Conservation (phyloP, 92 coral and sea anemone genomes). For the Epizoanthus scotinus region DNA sequence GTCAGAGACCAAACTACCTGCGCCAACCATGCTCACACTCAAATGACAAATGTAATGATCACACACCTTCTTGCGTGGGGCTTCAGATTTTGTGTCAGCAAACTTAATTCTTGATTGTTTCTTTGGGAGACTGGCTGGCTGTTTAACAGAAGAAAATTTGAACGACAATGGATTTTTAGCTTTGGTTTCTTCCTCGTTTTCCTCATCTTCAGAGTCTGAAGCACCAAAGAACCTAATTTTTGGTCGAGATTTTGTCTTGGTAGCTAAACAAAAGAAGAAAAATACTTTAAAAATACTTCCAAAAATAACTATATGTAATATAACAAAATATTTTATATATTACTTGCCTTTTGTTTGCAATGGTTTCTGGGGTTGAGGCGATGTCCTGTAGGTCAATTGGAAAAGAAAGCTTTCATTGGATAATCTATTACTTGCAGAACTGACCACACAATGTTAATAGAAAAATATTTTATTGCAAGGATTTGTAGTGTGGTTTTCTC, state of each 20-base stretch:
- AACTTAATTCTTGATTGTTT: conserved; percentile 33
- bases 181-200: conserved; percentile 14
- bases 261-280: conserved; percentile 13
- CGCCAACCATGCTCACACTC: too few species aligned
- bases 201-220: conserved; percentile 49
- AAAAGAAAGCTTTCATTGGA: background rate
- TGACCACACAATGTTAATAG: too few species aligned
- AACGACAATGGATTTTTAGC: conserved; percentile 29
- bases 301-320: too few species aligned
- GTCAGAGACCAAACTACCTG: too few species aligned
- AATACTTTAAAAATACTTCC: too few species aligned
- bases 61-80: conserved; percentile 22
- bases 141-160: conserved; percentile 17
- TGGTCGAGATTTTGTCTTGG: conserved; percentile 37
- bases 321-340: too few species aligned
- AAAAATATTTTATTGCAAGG: too few species aligned
- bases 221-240: conserved; percentile 62
- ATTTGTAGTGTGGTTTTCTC: too few species aligned
- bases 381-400: conserved; percentile 10
- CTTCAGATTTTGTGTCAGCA: conserved; percentile 31
- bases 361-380: background rate
- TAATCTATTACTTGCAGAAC: too few species aligned
- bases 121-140: conserved; percentile 19
- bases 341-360: conserved; percentile 16
- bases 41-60: too few species aligned